phyloP scores from a whole-genome alignment of 2,888 invertebrate genomes.

The Pristionchus japonicus region DNA sequence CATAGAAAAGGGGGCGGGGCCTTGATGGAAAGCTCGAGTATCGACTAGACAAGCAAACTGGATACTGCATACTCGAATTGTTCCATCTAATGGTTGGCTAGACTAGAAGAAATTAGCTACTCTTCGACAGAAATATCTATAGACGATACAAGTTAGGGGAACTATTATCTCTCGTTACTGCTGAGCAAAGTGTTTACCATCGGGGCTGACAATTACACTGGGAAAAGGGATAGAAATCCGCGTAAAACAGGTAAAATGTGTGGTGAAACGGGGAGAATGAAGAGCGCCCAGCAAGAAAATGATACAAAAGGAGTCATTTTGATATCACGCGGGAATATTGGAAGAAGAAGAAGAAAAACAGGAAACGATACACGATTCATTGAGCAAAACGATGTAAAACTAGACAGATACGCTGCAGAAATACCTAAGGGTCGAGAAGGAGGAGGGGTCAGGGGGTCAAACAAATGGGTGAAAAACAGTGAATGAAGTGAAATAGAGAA shows the following conservation, averaged over 20 bases:
- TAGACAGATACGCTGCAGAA: slow-evolving; percentile 27
- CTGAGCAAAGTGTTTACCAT: slow-evolving; percentile 36
- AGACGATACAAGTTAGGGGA: not conserved
- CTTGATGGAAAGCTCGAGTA: slow-evolving; percentile 39
- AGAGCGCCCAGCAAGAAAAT: slow-evolving; percentile 29
- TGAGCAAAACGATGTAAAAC: slow-evolving; percentile 19
- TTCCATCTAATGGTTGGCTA: slow-evolving; percentile 20
- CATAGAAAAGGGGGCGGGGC: not conserved
- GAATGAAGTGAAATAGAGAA: slow-evolving; percentile 12
- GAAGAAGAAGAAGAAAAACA: slow-evolving; percentile 28
- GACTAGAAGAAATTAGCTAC: not conserved
- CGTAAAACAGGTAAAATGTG: not conserved
- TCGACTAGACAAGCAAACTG: slow-evolving; percentile 38
- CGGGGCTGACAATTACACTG: slow-evolving; percentile 19
- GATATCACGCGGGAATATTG: slow-evolving; percentile 32
- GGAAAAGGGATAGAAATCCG: not conserved
- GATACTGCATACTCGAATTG: slow-evolving; percentile 11
- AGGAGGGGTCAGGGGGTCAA: slow-evolving; percentile 18
- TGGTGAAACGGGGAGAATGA: not conserved
- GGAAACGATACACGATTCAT: slow-evolving; percentile 27
- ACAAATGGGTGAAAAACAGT: not conserved
- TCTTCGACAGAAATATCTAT: not conserved
- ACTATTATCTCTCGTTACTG: slow-evolving; percentile 26
- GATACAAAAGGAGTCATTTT: slow-evolving; percentile 23
- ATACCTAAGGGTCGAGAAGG: slow-evolving; percentile 37